A percentile compares a stretch with the other conserved stretches of the same genome.
These are phyloP conservation scores for Orthosia incerta DNA, from an alignment of 2,888 invertebrate species.

Conservation along the genomic window DNA sequence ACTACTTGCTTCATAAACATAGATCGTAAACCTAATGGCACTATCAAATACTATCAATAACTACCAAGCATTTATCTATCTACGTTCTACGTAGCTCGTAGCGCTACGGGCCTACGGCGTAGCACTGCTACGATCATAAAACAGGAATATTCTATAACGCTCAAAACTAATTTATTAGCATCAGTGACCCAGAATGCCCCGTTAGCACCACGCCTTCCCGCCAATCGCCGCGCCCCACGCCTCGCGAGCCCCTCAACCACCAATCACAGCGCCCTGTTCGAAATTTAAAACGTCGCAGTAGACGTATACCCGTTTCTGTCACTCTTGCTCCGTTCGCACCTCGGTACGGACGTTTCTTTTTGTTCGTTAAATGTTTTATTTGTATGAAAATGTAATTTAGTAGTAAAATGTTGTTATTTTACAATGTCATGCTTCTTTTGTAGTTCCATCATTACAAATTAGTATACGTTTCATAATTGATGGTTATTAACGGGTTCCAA, in stretches of 20 bases:
- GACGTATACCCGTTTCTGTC: conserved; percentile 83
- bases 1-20: background rate
- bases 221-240: conserved; percentile 83
- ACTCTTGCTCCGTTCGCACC: conserved; percentile 67
- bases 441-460: conserved; percentile 14
- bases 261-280: conserved; percentile 85
- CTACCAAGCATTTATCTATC: conserved; percentile 49
- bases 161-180: conserved; percentile 82
- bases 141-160: conserved; percentile 78
- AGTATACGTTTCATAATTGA: conserved; percentile 22
- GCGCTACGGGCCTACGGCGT: conserved; percentile 86
- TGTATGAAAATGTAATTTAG: conserved; percentile 48
- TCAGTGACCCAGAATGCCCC: conserved; percentile 77
- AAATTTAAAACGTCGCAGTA: conserved; percentile 81
- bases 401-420: conserved; percentile 22
- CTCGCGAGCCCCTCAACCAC: conserved; percentile 81
- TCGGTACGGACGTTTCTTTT: conserved; percentile 50
- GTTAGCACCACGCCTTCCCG: conserved; percentile 84
- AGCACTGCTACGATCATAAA: conserved; percentile 76
- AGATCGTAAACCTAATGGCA: background rate
- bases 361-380: conserved; percentile 46
- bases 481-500: conserved; percentile 17
- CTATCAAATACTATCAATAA: conserved; percentile 28
- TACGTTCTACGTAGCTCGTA: conserved; percentile 58
- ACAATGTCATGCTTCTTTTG: conserved; percentile 1